phyloP scores from a whole-genome alignment of 2,113 vertebrate species.

The Orcinus orca region DNA sequence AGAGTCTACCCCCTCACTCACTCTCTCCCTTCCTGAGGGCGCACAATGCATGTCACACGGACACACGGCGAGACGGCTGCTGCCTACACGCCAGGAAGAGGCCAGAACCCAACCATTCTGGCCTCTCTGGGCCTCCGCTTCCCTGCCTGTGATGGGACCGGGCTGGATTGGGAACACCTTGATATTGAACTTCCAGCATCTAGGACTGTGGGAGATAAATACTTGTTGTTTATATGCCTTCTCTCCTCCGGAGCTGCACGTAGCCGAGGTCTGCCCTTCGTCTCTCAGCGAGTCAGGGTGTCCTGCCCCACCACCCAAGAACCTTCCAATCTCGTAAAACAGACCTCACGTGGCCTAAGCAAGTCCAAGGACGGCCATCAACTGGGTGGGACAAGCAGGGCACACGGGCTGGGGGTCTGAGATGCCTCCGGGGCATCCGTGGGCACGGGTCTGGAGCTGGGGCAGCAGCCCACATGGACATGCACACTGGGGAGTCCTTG shows the following conservation, averaged over 20 bases:
- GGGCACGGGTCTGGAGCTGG: neutral
- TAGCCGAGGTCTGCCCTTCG: rapidly evolving
- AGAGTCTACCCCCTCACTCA: neutral
- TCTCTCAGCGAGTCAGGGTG: neutral
- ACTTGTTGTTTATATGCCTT: neutral
- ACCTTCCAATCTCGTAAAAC: neutral
- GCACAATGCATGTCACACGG: rapidly evolving
- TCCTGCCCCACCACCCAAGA: neutral
- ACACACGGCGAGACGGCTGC: rapidly evolving
- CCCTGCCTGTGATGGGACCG: rapidly evolving
- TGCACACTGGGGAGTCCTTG: neutral
- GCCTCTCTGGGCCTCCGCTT: neutral
- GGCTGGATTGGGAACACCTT: no score
- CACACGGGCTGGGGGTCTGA: no score
- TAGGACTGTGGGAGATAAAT: neutral
- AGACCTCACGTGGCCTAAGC: neutral
- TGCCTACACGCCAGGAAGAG: neutral
- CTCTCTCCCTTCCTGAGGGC: neutral
- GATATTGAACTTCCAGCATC: neutral
- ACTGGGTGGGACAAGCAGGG: rapidly evolving
- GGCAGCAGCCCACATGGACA: neutral
- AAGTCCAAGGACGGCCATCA: no score
- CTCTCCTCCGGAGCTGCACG: neutral
- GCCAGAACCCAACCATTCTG: rapidly evolving
- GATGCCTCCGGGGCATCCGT: rapidly evolving